Evolutionary conservation across 2,888 invertebrate species (phyloP), one percentile per base, ranked within the genome.

Genomic region (Hirtodrosophila cameraria): DNA sequence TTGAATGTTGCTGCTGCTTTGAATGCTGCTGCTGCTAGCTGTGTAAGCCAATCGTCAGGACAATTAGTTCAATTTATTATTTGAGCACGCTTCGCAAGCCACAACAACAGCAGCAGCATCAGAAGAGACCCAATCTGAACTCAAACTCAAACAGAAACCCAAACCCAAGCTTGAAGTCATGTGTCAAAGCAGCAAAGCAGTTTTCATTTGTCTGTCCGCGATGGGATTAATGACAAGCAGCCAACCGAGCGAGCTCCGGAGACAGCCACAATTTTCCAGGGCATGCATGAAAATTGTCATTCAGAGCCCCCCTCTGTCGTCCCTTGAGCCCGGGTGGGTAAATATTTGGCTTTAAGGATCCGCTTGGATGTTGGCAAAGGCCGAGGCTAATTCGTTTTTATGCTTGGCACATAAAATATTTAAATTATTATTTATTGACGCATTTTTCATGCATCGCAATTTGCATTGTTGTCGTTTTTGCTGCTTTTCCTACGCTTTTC

Each of bases 11-110:
- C 13, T 50, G 55, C 35, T 48, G 45, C 39, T 41, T 53, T 30
- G 31, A 46, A 39, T 18, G 38, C 30, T 41, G 52, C 16, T 36
- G 39, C 41, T 36, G 50, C 35, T 57, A 50, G 48, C 41, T 54
- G 52, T 69, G 80, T 54, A 69, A 58, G 76, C 71, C 84, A 84
- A 82, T 79, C 75, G 77, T 58, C 73, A 64, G 49, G 59, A 57
- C 83, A 86, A 85, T 86, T 85, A 86, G 83, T 80, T 86, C 74
- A 82, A 86, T 86, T 85, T 85, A 85, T 85, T 86, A 82, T 85
- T 86, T 80, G 76, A 62, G 46, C 63, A 71, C 63, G 55, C 63
- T 75, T 64, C 68, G 43, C 82, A n/a, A n/a, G n/a, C n/a, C n/a
- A n/a, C n/a, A n/a, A n/a, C n/a, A 81, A 79, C 75, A 79, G 43